Evolutionary conservation across 2,888 invertebrate species (phyloP).

Genomic region (Sepioteuthis lessoniana): DNA sequence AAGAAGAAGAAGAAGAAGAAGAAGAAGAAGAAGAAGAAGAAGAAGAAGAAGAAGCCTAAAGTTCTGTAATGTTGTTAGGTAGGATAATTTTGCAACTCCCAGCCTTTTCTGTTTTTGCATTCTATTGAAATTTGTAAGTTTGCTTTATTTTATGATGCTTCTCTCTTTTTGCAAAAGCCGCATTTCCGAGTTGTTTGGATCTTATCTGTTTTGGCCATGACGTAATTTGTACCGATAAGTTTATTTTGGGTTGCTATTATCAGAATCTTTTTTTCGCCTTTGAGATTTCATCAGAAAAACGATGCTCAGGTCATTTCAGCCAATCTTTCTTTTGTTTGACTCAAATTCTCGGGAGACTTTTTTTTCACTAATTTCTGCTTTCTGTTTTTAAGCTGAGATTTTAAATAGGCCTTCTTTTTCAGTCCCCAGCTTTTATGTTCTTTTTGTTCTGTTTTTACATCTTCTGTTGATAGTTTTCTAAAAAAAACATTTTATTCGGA

Average conservation of each 20-base stretch:
- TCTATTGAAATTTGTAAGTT: background rate
- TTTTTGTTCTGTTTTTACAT: no score
- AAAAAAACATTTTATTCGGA: no score
- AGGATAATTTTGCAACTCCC: background rate
- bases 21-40: background rate
- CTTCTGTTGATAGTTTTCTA: no score
- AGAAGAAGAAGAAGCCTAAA: background rate
- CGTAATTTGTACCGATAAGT: background rate
- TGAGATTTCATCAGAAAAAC: background rate
- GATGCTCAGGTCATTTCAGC: background rate
- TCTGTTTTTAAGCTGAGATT: background rate
- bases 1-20: no score
- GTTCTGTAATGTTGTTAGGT: background rate
- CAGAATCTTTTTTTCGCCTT: background rate
- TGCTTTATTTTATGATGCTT: background rate
- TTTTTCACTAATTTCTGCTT: background rate
- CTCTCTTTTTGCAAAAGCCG: background rate
- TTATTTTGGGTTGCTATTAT: background rate
- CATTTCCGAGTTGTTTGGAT: background rate
- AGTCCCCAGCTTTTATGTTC: no score
- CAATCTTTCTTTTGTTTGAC: background rate
- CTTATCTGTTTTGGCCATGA: background rate
- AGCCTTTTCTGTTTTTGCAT: background rate
- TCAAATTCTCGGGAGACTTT: background rate
- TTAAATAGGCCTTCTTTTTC: background rate